These are phyloP conservation scores for Coptodon rendalli DNA, from an alignment of 2,113 vertebrate genomes.

Conservation along the genomic window DNA sequence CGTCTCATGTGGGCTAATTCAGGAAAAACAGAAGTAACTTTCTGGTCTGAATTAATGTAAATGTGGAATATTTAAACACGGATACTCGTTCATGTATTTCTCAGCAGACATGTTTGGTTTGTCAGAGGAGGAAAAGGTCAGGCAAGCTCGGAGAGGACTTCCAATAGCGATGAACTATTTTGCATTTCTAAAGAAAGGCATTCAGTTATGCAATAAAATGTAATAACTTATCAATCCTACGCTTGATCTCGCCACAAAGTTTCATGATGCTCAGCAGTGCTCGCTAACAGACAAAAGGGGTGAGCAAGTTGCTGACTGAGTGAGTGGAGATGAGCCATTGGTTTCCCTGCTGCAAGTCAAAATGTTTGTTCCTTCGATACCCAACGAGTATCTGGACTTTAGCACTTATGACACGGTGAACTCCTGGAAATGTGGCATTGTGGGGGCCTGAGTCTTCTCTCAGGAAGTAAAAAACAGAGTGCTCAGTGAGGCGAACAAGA, in stretches of 20 bases:
- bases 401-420: neutral
- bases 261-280: neutral
- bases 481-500: neutral
- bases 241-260: neutral
- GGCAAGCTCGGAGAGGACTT: neutral
- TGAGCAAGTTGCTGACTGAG: neutral
- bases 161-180: neutral
- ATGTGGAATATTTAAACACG: rapidly evolving
- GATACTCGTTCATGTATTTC: neutral
- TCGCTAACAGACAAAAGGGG: neutral
- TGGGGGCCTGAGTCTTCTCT: conserved; percentile 35
- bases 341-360: neutral
- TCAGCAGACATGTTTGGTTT: neutral
- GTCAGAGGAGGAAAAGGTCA: neutral
- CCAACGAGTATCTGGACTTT: neutral
- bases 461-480: conserved; percentile 47
- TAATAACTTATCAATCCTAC: neutral
- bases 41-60: neutral
- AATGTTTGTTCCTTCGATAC: neutral
- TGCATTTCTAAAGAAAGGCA: neutral
- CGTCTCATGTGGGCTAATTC: rapidly evolving
- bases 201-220: neutral
- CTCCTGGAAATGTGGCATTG: neutral
- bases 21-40: neutral
- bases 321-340: rapidly evolving